Conservation (phyloP, 2,797 vertebrate species). For the Chaetophractus vellerosus region DNA sequence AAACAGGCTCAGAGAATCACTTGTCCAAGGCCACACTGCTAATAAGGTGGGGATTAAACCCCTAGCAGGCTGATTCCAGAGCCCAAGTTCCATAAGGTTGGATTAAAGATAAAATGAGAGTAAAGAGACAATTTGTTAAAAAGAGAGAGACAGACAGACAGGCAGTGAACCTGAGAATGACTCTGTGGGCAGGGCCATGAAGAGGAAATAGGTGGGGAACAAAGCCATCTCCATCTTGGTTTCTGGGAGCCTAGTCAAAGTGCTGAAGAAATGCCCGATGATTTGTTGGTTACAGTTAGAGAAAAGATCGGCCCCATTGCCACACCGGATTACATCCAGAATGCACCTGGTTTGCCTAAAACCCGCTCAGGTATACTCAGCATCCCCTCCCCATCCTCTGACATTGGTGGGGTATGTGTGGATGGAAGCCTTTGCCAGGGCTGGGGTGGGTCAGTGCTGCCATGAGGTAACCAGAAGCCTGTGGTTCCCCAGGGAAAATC, state of each 20-base stretch:
- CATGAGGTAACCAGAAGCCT: conserved; percentile 70
- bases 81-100: conserved; percentile 14
- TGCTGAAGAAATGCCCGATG: conserved; percentile 58
- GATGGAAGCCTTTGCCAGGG: conserved; percentile 27
- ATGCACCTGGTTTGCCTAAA: conserved; percentile 96
- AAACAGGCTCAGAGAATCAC: conserved; percentile 52
- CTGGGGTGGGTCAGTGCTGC: neutral
- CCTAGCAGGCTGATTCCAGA: conserved; percentile 53
- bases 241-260: neutral
- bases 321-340: conserved; percentile 98
- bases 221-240: neutral
- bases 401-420: neutral
- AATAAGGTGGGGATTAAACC: conserved; percentile 56
- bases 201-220: conserved; percentile 58
- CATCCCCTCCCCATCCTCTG: neutral
- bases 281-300: conserved; percentile 92
- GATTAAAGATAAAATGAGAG: conserved; percentile 38
- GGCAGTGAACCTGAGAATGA: conserved; percentile 12
- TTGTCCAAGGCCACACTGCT: conserved; percentile 13
- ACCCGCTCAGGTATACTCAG: conserved; percentile 95
- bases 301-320: conserved; percentile 98
- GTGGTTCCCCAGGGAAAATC: conserved; percentile 94
- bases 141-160: neutral
- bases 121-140: conserved; percentile 4
- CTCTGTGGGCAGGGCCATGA: neutral